A percentile compares a stretch with the other conserved stretches of the same genome.
Evolutionary conservation across 2,113 vertebrate genomes (phyloP).

Genomic region (Orthonyx spaldingii): DNA sequence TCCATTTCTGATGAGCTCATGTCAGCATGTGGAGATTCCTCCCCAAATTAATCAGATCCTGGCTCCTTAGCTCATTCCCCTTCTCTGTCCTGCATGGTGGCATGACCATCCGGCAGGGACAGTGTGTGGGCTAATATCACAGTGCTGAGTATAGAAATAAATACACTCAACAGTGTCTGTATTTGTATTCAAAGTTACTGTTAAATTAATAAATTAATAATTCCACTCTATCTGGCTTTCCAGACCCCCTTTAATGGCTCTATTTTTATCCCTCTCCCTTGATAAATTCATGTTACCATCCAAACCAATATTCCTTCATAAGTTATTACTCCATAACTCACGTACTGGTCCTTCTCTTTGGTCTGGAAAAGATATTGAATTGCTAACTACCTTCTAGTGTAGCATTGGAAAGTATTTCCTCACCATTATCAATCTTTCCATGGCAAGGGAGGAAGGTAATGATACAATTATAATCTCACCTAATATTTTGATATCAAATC

Average conservation of each 20-base stretch:
- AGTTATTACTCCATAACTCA: constrained; percentile 22
- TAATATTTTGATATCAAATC: neutral
- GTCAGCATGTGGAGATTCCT: neutral
- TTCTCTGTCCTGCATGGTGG: neutral
- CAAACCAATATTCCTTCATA: neutral
- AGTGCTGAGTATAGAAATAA: neutral
- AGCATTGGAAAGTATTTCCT: neutral
- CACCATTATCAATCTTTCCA: neutral
- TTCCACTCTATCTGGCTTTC: neutral
- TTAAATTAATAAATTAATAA: neutral
- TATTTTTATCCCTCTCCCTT: neutral
- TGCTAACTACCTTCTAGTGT: neutral
- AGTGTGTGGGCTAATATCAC: neutral
- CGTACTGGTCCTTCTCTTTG: neutral
- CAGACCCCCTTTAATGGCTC: neutral
- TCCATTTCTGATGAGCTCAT: neutral
- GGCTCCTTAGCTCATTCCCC: neutral
- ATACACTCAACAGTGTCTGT: neutral
- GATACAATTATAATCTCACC: neutral
- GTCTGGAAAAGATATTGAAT: constrained; percentile 10
- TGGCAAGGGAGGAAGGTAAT: neutral
- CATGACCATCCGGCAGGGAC: neutral
- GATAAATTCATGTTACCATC: neutral
- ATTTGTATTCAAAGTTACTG: neutral
- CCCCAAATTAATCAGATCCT: neutral